Evolutionary conservation across 2,113 vertebrate genomes (phyloP).

Genomic region (Cettia cetti): DNA sequence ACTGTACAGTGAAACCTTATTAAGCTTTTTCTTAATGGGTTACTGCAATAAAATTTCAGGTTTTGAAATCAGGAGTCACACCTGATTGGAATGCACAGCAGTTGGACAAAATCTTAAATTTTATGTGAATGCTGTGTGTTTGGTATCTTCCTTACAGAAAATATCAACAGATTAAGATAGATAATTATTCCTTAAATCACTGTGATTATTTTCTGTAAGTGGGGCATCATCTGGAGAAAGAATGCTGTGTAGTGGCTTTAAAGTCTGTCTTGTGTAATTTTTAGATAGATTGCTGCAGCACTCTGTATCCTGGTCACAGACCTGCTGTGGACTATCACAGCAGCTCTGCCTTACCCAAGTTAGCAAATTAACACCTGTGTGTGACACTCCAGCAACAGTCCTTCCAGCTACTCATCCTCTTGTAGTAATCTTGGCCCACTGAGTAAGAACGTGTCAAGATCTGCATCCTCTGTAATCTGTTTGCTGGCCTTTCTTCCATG

Average conservation of each 20-base stretch:
- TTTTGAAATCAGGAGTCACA: constrained; percentile 10
- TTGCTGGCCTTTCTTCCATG: neutral
- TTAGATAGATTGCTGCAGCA: neutral
- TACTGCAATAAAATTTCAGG: neutral
- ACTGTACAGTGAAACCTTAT: neutral
- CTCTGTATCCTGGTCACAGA: neutral
- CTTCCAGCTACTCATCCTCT: neutral
- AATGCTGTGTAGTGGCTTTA: neutral
- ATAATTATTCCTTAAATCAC: neutral
- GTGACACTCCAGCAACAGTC: neutral
- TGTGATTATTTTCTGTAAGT: neutral
- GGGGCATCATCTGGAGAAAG: neutral
- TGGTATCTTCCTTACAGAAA: neutral
- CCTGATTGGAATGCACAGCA: neutral
- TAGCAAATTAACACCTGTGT: neutral
- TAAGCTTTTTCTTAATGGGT: neutral
- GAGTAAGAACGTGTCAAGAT: neutral
- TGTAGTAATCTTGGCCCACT: neutral
- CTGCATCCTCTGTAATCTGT: neutral
- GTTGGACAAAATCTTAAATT: neutral
- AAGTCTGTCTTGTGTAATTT: neutral
- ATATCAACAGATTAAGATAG: neutral
- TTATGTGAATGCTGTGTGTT: neutral
- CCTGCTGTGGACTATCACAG: neutral
- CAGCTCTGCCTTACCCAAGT: neutral